Base-by-base conservation (phyloP, 2,113 vertebrate species). In the Gymnocephalus cernua region DNA sequence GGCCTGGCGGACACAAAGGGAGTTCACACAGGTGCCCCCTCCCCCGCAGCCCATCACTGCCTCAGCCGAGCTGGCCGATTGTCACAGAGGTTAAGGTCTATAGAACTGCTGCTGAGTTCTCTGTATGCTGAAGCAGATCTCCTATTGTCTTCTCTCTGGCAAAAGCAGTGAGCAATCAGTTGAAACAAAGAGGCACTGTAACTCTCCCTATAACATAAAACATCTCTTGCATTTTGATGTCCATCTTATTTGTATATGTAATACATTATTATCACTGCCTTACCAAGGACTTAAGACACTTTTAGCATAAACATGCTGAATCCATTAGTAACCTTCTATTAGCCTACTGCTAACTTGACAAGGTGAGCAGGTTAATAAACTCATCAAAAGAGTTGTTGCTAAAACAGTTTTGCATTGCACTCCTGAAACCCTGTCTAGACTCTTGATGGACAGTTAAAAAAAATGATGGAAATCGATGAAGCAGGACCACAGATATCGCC, bases 11-110 rank as follows among this genome's bases (percentile, higher is more conserved):
- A 62, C 4, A 85, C 75, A 80, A 66, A 76, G 50, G 18, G 51
- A 41, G 68, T 38, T 67, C 14, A 44, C 61, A 66, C 45, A 63
- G 63, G 85, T 68, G 50, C 25, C 35, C 66, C 63, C 47, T n/a
- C n/a, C 51, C 11, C 50, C 48, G 56, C 56, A 65, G 41, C 45
- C 23, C 53, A 29, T 76, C 25, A 73, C 54, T 11, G 48, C 48
- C 66, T 82, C 78, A 53, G 77, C 74, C 3, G 45, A 77, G 74
- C 72, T 29, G 65, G 54, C 35, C 67, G 68, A 85, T 83, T 86
- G 76, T 67, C 57, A 61, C n/a, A 75, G 75, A 84, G 79, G 67
- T 71, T 38, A 58, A 76, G 19, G 62, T 82, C 50, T 32, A 45
- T 21, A 77, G 50, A 74, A 38, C 35, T 51, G 64, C 61, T 54